Conservation (phyloP, 2,113 vertebrate genomes). For the Rhea pennata region DNA sequence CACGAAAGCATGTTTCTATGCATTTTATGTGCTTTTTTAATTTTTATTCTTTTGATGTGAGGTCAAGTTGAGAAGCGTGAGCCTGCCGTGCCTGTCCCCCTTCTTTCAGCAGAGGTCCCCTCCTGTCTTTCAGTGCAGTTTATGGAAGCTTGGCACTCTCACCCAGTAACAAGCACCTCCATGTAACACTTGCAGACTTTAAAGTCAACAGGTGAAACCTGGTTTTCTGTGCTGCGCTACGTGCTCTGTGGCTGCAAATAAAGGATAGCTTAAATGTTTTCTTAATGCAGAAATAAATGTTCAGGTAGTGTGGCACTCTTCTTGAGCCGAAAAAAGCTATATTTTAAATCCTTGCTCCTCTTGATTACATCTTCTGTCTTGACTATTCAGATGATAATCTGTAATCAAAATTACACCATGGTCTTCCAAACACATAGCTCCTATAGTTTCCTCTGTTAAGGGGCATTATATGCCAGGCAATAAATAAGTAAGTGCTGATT, state of each 20-base stretch:
- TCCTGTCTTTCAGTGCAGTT: background rate
- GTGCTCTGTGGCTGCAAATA: background rate
- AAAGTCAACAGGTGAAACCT: background rate
- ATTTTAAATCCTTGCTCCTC: background rate
- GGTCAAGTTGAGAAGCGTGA: background rate
- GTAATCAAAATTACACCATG: constrained; percentile 3
- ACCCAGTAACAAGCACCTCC: background rate
- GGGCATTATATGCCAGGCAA: background rate
- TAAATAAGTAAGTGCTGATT: constrained; percentile 4
- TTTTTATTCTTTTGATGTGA: background rate
- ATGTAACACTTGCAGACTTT: background rate
- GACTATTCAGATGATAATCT: constrained; percentile 14
- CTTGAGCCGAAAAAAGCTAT: background rate
- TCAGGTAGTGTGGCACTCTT: background rate
- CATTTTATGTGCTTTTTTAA: background rate
- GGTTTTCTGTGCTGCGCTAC: background rate
- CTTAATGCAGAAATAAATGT: constrained; percentile 1
- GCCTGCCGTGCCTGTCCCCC: background rate
- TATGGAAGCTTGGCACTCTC: background rate
- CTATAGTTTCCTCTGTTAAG: background rate
- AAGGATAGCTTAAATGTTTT: background rate
- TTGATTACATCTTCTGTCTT: background rate
- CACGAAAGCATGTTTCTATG: background rate
- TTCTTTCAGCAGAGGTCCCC: background rate
- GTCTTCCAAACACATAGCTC: background rate